These are phyloP conservation scores for Trichogramma evanescens DNA, from an alignment of 2,888 invertebrate species.

Conservation along the genomic window DNA sequence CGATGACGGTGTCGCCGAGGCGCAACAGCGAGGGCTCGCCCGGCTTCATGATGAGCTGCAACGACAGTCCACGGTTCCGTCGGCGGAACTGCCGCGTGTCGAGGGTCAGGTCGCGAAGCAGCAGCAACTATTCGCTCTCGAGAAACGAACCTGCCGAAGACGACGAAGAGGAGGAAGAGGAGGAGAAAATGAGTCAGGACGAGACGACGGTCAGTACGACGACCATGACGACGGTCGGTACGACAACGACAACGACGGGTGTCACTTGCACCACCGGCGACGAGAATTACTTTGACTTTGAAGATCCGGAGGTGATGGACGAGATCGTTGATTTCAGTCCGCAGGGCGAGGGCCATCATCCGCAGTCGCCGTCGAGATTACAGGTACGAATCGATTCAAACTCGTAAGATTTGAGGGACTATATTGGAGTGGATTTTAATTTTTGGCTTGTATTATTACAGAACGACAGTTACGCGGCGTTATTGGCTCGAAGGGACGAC, in stretches of 20 bases:
- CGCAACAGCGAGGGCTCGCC: slow-evolving; percentile 44
- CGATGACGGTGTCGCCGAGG: slow-evolving; percentile 24
- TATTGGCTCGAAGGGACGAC: slow-evolving; percentile 16
- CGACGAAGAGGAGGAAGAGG: slow-evolving; percentile 34
- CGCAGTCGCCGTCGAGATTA: slow-evolving; percentile 19
- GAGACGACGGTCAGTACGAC: background rate
- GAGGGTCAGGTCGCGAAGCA: background rate
- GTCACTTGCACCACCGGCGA: background rate
- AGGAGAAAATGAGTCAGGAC: slow-evolving; percentile 26
- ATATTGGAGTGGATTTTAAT: no score
- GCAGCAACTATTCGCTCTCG: slow-evolving; percentile 19
- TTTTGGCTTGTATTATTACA: background rate
- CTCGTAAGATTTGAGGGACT: no score
- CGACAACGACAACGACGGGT: background rate
- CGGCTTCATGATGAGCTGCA: slow-evolving; percentile 39
- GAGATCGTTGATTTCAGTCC: slow-evolving; percentile 44
- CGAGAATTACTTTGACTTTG: slow-evolving; percentile 38
- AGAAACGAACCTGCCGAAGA: slow-evolving; percentile 38
- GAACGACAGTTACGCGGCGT: slow-evolving; percentile 15
- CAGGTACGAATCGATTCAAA: slow-evolving; percentile 16
- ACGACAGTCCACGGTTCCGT: slow-evolving; percentile 40
- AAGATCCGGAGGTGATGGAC: slow-evolving; percentile 40
- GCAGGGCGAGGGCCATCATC: slow-evolving; percentile 34
- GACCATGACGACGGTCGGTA: background rate
- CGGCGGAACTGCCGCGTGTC: slow-evolving; percentile 31